Evolutionary conservation across 2,113 vertebrate species (phyloP).

Genomic region (Spheniscus mendiculus): DNA sequence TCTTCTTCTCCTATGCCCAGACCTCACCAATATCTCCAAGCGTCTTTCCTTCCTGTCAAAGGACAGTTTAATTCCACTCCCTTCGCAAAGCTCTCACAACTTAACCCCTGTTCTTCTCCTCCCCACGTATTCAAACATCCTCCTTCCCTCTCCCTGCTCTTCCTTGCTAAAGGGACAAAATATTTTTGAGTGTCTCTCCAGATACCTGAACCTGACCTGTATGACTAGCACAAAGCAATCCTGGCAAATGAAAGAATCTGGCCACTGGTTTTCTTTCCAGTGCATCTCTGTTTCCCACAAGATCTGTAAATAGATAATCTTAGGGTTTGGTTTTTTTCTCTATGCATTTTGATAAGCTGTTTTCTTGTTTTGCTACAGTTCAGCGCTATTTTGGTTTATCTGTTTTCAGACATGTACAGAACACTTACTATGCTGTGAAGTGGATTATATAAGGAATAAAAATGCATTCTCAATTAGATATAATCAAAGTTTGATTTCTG

Average conservation of each 20-base stretch:
- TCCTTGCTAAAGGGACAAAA: background rate
- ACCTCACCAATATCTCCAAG: background rate
- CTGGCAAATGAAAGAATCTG: background rate
- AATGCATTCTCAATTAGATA: background rate
- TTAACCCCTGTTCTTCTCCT: background rate
- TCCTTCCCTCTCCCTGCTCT: background rate
- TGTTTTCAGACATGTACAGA: background rate
- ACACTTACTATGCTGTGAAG: background rate
- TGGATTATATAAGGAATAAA: background rate
- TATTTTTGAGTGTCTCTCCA: background rate
- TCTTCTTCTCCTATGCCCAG: background rate
- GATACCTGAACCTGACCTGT: background rate
- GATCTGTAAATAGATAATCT: background rate
- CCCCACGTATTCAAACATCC: background rate
- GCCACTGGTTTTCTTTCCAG: background rate
- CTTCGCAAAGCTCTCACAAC: background rate
- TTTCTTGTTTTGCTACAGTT: background rate
- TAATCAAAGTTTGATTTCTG: background rate
- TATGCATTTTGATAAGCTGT: background rate
- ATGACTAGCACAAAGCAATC: background rate
- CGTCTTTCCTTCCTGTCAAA: background rate
- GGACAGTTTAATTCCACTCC: background rate
- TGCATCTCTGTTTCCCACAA: background rate
- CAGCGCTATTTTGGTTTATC: background rate
- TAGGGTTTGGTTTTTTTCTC: background rate